A percentile compares a stretch with the other conserved stretches of the same genome.
These are phyloP conservation scores for Teleogryllus occipitalis DNA, from an alignment of 1,140 invertebrate genomes.

Conservation along the genomic window DNA sequence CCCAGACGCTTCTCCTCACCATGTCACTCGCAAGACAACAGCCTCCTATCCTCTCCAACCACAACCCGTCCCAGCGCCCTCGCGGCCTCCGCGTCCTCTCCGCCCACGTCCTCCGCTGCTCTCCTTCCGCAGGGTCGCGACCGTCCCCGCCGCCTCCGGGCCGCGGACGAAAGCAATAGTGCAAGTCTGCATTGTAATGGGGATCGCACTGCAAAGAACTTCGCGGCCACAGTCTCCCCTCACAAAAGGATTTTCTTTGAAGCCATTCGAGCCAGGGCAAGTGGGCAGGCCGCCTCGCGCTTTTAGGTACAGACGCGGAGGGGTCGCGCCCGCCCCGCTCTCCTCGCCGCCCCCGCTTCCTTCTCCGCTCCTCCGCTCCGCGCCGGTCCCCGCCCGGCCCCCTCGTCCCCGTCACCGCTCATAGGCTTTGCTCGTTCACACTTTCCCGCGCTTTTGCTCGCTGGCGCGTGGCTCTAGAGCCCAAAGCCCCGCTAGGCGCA, in stretches of 20 bases:
- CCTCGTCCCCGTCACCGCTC: background rate
- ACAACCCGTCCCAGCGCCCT: no score
- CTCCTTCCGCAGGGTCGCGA: background rate
- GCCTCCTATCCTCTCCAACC: no score
- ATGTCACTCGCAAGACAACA: no score
- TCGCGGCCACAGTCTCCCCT: background rate
- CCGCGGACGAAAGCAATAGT: background rate
- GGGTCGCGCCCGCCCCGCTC: no score
- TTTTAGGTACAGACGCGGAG: background rate
- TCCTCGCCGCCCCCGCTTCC: background rate
- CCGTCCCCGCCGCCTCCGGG: background rate
- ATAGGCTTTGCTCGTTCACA: background rate
- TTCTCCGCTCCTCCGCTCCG: background rate
- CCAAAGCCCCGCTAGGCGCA: background rate
- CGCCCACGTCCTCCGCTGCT: background rate
- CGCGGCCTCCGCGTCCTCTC: no score
- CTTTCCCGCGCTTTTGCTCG: background rate
- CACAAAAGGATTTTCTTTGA: constrained; percentile 1
- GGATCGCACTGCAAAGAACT: background rate
- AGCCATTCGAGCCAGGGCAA: background rate
- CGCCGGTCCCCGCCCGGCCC: background rate
- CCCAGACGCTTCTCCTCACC: no score
- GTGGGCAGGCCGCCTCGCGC: background rate
- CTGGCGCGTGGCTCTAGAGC: background rate
- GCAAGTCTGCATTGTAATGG: background rate